Conservation (phyloP, 2,888 invertebrate species). For the Mantis religiosa region DNA sequence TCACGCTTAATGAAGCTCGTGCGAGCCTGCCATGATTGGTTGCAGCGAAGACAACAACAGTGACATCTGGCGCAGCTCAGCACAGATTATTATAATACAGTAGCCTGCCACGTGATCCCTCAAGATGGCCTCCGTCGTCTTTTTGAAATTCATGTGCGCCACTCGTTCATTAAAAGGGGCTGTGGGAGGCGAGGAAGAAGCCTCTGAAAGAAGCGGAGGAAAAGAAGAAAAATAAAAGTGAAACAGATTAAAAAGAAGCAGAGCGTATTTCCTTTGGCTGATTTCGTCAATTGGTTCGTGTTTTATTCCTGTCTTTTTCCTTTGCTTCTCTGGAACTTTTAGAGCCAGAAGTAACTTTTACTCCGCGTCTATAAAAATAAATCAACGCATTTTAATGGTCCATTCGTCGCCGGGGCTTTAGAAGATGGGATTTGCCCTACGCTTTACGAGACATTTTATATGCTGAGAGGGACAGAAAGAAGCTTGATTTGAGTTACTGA, state of each 20-base stretch:
- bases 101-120: neutral
- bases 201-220: neutral
- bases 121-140: neutral
- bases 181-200: neutral
- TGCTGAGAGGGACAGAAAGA: neutral
- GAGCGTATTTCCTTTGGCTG: neutral
- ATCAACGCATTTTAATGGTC: constrained; percentile 8
- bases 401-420: constrained; percentile 5
- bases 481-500: neutral
- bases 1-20: neutral
- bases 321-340: neutral
- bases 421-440: neutral
- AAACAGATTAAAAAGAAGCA: neutral
- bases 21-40: neutral
- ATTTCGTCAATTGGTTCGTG: neutral
- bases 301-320: neutral
- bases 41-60: neutral
- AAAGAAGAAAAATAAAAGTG: neutral
- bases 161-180: constrained; percentile 4
- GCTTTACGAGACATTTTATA: neutral
- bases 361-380: constrained; percentile 11
- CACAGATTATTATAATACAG: neutral
- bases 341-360: neutral
- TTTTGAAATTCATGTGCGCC: constrained; percentile 6
- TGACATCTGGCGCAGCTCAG: constrained; percentile 3